Percentiles rank a stretch among this genome's conserved stretches.
Evolutionary conservation across 30 jellyfish, hydroid and myxozoan species (phyloP).

Genomic region (Turritopsis dohrnii): DNA sequence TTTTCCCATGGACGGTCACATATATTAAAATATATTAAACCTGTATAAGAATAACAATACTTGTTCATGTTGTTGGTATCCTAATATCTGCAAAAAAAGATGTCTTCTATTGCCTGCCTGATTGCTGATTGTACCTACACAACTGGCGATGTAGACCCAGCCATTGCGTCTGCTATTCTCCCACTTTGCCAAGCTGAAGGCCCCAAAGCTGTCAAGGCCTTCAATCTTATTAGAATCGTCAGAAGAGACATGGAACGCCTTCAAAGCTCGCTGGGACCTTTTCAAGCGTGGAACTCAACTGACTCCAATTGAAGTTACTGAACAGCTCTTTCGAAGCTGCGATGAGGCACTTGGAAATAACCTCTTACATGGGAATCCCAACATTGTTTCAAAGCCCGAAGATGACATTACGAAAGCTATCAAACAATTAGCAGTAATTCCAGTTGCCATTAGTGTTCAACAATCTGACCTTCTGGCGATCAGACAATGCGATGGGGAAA

Average conservation of each 20-base stretch:
- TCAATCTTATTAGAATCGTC: neutral
- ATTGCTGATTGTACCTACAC: no score
- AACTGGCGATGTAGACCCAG: no score
- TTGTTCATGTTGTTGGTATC: no score
- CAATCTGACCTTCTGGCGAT: neutral
- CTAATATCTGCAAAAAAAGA: no score
- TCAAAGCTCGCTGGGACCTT: neutral
- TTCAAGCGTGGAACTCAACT: constrained; percentile 3
- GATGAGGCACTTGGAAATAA: constrained; percentile 10
- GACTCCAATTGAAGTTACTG: neutral
- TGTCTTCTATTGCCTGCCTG: no score
- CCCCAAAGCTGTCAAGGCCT: constrained; percentile 13
- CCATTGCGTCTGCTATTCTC: no score
- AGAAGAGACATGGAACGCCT: constrained; percentile 24
- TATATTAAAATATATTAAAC: no score
- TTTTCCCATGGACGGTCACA: no score
- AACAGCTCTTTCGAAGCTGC: constrained; percentile 11
- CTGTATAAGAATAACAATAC: no score
- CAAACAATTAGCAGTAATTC: constrained; percentile 4
- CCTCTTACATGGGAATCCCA: neutral
- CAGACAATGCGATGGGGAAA: neutral
- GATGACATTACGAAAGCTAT: neutral
- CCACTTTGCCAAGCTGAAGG: neutral
- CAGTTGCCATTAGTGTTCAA: neutral
- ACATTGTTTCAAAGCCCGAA: neutral